phyloP scores from a whole-genome alignment of 1,140 invertebrate species.

The Batillaria attramentaria region DNA sequence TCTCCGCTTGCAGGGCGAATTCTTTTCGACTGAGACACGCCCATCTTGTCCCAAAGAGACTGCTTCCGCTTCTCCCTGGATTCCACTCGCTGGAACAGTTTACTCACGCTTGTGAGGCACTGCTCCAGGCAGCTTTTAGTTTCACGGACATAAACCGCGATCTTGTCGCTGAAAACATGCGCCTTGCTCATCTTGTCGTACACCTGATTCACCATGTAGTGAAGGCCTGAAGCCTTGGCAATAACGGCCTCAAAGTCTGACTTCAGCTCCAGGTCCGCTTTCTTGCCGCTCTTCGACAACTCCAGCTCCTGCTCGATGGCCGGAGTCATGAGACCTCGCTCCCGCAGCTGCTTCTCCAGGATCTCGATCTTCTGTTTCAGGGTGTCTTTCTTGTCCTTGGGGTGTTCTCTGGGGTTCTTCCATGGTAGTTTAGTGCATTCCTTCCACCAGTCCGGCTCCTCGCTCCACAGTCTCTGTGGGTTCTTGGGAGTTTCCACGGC shows the following conservation, averaged over 20 bases:
- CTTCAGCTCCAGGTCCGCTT: constrained; percentile 27
- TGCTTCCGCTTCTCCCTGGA: background rate
- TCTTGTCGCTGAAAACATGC: background rate
- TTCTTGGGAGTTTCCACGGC: constrained; percentile 4
- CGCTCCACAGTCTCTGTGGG: constrained; percentile 24
- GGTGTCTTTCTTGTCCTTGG: constrained; percentile 25
- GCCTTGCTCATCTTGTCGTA: background rate
- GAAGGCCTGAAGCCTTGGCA: constrained; percentile 20
- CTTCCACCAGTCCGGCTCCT: constrained; percentile 21
- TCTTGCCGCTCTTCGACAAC: constrained; percentile 1
- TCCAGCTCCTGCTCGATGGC: constrained; percentile 16
- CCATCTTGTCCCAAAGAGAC: constrained; percentile 16
- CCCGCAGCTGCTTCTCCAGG: background rate
- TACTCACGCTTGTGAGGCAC: background rate
- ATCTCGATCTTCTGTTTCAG: constrained; percentile 17
- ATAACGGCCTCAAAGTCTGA: constrained; percentile 30
- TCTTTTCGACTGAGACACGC: background rate
- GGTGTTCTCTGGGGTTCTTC: constrained; percentile 28
- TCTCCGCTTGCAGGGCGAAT: background rate
- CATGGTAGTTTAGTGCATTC: background rate
- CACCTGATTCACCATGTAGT: constrained; percentile 14
- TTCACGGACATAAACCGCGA: constrained; percentile 13
- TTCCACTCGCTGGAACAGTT: background rate
- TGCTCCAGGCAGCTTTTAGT: constrained; percentile 1
- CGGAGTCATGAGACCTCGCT: background rate